These are phyloP conservation scores for Xyrichtys novacula DNA, from an alignment of 2,797 vertebrate species.

Conservation along the genomic window DNA sequence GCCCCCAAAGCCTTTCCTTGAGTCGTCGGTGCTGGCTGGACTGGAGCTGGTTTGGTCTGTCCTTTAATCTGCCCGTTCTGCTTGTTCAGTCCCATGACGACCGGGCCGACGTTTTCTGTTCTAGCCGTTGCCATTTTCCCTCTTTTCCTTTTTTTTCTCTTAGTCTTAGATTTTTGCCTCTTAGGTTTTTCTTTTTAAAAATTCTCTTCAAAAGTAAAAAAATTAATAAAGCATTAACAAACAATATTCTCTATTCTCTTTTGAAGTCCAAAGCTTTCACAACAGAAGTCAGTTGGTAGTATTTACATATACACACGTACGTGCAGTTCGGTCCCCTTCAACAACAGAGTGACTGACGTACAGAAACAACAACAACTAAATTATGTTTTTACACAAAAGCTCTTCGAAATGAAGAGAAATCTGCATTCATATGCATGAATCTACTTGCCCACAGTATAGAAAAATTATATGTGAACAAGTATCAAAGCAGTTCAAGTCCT, in stretches of 20 bases:
- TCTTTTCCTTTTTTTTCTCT: slow-evolving; percentile 31
- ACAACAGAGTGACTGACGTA: slow-evolving; percentile 84
- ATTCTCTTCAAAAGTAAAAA: slow-evolving; percentile 81
- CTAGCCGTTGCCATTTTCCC: slow-evolving; percentile 82
- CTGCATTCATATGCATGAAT: slow-evolving; percentile 85
- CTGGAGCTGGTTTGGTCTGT: slow-evolving; percentile 79
- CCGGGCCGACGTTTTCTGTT: slow-evolving; percentile 81
- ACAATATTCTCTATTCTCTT: slow-evolving; percentile 77
- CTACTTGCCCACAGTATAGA: slow-evolving; percentile 85
- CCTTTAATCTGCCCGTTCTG: slow-evolving; percentile 86
- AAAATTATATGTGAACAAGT: slow-evolving; percentile 87
- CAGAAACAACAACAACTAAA: slow-evolving; percentile 62
- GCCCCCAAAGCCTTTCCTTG: slow-evolving; percentile 72
- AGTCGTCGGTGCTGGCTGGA: slow-evolving; percentile 71
- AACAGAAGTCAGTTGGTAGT: slow-evolving; percentile 72
- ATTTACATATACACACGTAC: slow-evolving; percentile 84
- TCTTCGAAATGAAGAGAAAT: slow-evolving; percentile 90
- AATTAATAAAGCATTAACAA: slow-evolving; percentile 83
- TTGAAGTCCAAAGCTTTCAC: slow-evolving; percentile 73
- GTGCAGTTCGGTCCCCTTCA: slow-evolving; percentile 80
- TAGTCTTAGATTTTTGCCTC: slow-evolving; percentile 68
- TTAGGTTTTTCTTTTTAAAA: slow-evolving; percentile 73
- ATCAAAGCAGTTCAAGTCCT: slow-evolving; percentile 82
- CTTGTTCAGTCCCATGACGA: slow-evolving; percentile 85
- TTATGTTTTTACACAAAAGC: slow-evolving; percentile 78